Evolutionary conservation across 2,113 vertebrate genomes (phyloP).

Genomic region (Ceyx melanurus): DNA sequence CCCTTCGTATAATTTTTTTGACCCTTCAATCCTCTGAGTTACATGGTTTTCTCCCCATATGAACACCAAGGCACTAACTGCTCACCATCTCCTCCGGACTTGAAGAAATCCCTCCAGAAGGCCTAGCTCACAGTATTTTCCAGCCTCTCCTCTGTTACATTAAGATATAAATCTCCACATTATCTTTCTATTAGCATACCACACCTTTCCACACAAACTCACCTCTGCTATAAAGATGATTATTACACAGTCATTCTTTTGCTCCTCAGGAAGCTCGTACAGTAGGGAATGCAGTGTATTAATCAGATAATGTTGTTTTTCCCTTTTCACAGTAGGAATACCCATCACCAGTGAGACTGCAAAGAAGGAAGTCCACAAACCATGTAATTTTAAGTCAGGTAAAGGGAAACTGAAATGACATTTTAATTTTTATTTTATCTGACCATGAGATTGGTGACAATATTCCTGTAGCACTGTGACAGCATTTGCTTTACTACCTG

Average conservation of each 20-base stretch:
- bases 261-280: conserved; percentile 69
- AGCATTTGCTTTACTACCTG: background rate
- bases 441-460: background rate
- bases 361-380: background rate
- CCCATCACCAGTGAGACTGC: conserved; percentile 88
- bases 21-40: background rate
- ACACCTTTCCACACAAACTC: background rate
- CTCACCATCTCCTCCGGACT: background rate
- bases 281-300: conserved; percentile 82
- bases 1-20: background rate
- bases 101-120: background rate
- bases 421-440: background rate
- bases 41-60: fast-evolving
- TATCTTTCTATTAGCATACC: background rate
- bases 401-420: background rate
- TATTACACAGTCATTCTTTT: conserved; percentile 80
- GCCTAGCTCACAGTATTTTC: background rate
- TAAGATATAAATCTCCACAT: background rate
- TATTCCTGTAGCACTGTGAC: background rate
- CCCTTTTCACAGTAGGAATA: conserved; percentile 83
- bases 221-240: conserved; percentile 90
- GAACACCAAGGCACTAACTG: background rate
- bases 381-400: background rate
- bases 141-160: background rate
- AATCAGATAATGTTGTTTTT: conserved; percentile 83